A percentile compares a stretch with the other conserved stretches of the same genome.
Evolutionary conservation across 2,113 vertebrate genomes (phyloP).

Genomic region (Strix uralensis): DNA sequence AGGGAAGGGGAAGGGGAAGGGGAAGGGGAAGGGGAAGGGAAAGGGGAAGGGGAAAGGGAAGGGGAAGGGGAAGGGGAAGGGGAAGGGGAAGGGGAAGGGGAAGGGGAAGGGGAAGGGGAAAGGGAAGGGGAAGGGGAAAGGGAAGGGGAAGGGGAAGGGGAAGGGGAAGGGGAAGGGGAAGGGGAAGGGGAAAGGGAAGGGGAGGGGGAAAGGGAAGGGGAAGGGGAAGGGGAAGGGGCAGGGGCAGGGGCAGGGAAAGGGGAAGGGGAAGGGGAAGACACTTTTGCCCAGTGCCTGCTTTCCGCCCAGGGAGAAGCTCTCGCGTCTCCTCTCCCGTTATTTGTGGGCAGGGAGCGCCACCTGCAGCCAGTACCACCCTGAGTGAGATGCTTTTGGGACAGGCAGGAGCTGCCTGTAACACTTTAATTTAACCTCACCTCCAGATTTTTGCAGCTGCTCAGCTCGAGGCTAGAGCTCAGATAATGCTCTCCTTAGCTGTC

Average conservation of each 20-base stretch:
- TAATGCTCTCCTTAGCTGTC: background rate
- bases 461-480: background rate
- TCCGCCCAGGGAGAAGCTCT: rapidly evolving
- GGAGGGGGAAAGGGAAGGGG: too few species aligned
- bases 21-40: background rate
- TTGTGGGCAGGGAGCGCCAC: background rate
- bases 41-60: background rate
- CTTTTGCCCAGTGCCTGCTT: background rate
- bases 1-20: too few species aligned
- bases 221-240: too few species aligned
- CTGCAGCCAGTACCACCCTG: rapidly evolving
- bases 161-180: too few species aligned
- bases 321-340: too few species aligned
- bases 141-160: background rate
- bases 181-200: too few species aligned
- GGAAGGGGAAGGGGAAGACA: background rate
- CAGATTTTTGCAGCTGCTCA: background rate
- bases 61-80: too few species aligned
- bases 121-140: too few species aligned
- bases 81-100: background rate
- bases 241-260: too few species aligned
- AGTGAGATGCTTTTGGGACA: background rate
- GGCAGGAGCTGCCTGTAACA: background rate
- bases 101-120: too few species aligned
- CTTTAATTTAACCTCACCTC: background rate